A percentile compares a stretch with the other conserved stretches of the same genome.
phyloP scores from a whole-genome alignment of 2,113 vertebrate species.

The Odocoileus hemionus region DNA sequence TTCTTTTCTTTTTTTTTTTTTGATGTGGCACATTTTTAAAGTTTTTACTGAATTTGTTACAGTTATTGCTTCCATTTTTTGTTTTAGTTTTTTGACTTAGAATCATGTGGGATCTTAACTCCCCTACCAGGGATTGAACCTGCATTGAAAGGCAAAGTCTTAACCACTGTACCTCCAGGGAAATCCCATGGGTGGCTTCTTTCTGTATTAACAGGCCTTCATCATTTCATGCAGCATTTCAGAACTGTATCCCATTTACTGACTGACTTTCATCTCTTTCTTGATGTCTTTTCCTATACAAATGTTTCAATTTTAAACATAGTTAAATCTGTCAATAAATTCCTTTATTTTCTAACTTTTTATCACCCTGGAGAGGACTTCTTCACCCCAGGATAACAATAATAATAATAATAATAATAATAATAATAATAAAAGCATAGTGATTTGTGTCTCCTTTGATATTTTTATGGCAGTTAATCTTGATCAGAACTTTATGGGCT shows the following conservation, averaged over 20 bases:
- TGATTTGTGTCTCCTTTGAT: background rate
- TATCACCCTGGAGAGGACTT: background rate
- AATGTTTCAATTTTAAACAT: background rate
- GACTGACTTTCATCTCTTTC: background rate
- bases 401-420: background rate
- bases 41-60: background rate
- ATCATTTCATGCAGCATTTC: background rate
- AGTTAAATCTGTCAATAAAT: background rate
- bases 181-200: background rate
- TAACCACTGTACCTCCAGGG: background rate
- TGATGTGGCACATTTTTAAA: background rate
- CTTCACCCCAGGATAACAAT: background rate
- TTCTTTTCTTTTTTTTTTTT: background rate
- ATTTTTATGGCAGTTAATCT: background rate
- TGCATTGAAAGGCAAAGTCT: background rate
- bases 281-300: background rate
- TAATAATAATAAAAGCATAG: background rate
- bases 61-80: background rate
- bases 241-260: background rate
- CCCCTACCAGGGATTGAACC: background rate
- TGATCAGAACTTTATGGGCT: background rate
- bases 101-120: background rate
- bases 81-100: background rate
- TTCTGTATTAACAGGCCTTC: background rate
- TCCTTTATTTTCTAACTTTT: conserved; percentile 31